Base-by-base conservation (phyloP, 2,113 vertebrate genomes). In the Oryzias curvinotus region DNA sequence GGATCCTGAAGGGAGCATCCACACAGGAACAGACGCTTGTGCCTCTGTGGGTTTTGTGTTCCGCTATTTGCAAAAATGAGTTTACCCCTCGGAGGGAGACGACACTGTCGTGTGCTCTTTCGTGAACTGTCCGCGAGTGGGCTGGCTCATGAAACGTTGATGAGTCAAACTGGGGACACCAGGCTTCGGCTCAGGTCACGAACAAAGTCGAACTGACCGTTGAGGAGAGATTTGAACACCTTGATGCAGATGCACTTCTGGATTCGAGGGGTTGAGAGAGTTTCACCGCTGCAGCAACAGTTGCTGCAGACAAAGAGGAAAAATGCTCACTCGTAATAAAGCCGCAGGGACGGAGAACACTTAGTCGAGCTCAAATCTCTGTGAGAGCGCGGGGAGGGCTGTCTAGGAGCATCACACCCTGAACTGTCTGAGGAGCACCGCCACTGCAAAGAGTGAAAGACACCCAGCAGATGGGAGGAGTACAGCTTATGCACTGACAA, bases 321-420 rank as follows among this genome's bases (percentile, higher is more conserved):
- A 61, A 67, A 36, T 59, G 51, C 63, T 71, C 46, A 43, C 30
- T 51, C 5, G 5, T 66, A 63, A 54, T 56, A 17, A 5, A 79
- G 63, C 70, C 57, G 71, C 57, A 62, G 75, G 71, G 62, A 53
- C 57, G 52, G 69, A 55, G 60, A 75, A 82, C 49, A 43, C 60
- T 77, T 67, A 28, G 65, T 75, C 61, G 58, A 50, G 68, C 57
- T 77, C 47, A 59, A 73, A 74, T 49, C 57, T 65, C 63, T 75
- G 79, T 80, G 73, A 70, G 73, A 73, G 3, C 71, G 67, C 69
- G 55, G 23, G 65, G 79, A 83, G 77, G 75, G 79, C 79, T 71
- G 80, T 84, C 70, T 68, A 68, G 77, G 70, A 69, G 75, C 73
- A 60, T 67, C 10, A 3, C 69, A 25, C 64, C 79, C 62, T 62